Conservation (phyloP, 1,140 invertebrate species). For the Lamellibrachia luymesi region DNA sequence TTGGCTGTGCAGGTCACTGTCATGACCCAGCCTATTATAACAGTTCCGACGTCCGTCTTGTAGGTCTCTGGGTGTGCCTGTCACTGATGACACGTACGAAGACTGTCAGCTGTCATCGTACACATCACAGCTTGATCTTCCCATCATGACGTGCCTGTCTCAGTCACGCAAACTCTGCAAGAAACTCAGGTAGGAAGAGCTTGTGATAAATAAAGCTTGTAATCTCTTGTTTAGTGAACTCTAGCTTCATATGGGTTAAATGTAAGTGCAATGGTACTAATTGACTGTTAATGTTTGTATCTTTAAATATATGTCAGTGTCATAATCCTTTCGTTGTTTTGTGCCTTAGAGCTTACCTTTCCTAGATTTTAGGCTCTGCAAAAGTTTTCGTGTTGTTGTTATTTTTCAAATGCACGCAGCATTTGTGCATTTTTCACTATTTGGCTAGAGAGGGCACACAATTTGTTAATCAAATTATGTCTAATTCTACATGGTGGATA, state of each 20-base stretch:
- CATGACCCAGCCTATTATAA: background rate
- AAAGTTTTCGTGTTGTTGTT: background rate
- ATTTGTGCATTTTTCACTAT: too few relatives aligned
- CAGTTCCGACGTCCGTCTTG: constrained; percentile 10
- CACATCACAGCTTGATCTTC: constrained; percentile 78
- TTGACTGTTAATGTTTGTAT: too few relatives aligned
- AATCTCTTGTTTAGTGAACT: constrained; percentile 28
- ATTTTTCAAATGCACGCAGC: too few relatives aligned
- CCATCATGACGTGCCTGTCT: constrained; percentile 67
- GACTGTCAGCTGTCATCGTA: constrained; percentile 82
- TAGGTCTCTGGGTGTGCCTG: constrained; percentile 78
- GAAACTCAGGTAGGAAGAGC: constrained; percentile 64
- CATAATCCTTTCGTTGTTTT: too few relatives aligned
- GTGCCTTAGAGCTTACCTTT: too few relatives aligned
- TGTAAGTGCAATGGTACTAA: too few relatives aligned
- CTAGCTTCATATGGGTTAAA: too few relatives aligned
- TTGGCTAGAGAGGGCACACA: too few relatives aligned
- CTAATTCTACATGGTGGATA: too few relatives aligned
- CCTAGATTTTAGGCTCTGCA: too few relatives aligned
- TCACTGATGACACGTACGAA: constrained; percentile 89
- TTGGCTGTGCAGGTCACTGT: background rate
- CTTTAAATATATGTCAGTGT: too few relatives aligned
- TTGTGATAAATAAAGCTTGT: constrained; percentile 20
- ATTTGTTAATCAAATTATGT: too few relatives aligned
- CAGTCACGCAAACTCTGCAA: constrained; percentile 36